Percentiles rank a stretch among this genome's conserved stretches.
Conservation (phyloP, 2,797 vertebrate genomes). For the Pelodytes ibericus region DNA sequence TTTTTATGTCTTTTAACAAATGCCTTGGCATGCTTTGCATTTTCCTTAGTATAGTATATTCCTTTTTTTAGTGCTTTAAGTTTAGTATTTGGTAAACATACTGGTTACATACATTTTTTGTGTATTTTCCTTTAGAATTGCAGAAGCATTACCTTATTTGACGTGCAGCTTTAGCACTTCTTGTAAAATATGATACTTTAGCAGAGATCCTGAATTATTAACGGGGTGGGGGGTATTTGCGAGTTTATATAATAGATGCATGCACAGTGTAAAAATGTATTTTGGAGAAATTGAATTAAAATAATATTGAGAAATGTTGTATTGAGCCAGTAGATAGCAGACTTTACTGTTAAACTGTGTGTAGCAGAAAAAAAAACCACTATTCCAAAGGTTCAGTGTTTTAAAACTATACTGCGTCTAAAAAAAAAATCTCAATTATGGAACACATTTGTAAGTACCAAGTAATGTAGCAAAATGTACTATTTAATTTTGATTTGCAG, state of each 20-base stretch:
- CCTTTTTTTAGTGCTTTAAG: constrained; percentile 24
- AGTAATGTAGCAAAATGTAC: too few relatives aligned
- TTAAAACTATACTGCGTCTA: too few relatives aligned
- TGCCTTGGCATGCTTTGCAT: not conserved
- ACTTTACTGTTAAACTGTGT: too few relatives aligned
- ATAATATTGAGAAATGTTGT: not conserved
- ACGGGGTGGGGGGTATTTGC: not conserved
- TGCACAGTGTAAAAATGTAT: constrained; percentile 11
- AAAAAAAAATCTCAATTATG: too few relatives aligned
- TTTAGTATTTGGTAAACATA: constrained; percentile 39
- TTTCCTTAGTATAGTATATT: not conserved
- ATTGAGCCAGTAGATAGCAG: not conserved
- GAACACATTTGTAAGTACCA: too few relatives aligned
- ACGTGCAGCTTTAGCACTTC: constrained; percentile 48
- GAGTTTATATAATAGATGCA: not conserved
- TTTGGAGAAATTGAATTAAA: constrained; percentile 2
- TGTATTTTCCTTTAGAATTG: constrained; percentile 38
- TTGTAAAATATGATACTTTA: constrained; percentile 39
- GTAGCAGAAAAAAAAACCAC: too few relatives aligned
- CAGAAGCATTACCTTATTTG: constrained; percentile 42
- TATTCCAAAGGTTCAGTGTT: too few relatives aligned
- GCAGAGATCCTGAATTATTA: constrained; percentile 41
- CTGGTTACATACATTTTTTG: constrained; percentile 36
- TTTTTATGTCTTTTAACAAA: too few relatives aligned
- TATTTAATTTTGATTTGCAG: too few relatives aligned